Conservation (phyloP, 1,140 invertebrate genomes). For the Megalonaias nervosa region DNA sequence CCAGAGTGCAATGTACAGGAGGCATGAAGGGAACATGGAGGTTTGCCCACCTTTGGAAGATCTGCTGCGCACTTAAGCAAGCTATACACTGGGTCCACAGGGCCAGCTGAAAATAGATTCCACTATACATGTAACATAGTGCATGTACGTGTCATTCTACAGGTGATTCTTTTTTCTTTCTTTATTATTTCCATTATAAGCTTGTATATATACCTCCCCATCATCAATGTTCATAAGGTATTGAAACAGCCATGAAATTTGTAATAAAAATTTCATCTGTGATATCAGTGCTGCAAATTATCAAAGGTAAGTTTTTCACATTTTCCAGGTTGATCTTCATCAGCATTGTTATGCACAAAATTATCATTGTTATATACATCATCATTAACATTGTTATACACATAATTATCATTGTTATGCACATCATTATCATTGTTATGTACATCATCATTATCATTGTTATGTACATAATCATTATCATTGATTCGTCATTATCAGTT, state of each 20-base stretch:
- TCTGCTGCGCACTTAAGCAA: slow-evolving; percentile 69
- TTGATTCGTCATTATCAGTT: neutral
- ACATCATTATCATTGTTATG: neutral
- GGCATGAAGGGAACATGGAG: slow-evolving; percentile 39
- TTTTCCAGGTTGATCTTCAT: too few relatives aligned
- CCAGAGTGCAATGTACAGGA: slow-evolving; percentile 44
- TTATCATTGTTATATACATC: neutral
- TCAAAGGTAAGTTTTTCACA: too few relatives aligned
- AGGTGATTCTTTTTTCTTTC: too few relatives aligned
- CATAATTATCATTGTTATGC: neutral
- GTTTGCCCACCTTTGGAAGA: slow-evolving; percentile 53
- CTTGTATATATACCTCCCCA: too few relatives aligned
- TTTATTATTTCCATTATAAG: too few relatives aligned
- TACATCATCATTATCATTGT: slow-evolving; percentile 1
- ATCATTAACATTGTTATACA: too few relatives aligned
- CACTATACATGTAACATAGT: too few relatives aligned
- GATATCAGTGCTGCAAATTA: neutral
- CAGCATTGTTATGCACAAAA: too few relatives aligned
- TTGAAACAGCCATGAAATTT: neutral
- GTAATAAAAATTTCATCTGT: neutral
- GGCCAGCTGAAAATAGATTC: slow-evolving; percentile 47
- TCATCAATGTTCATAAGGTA: neutral
- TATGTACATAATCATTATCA: slow-evolving; percentile 4
- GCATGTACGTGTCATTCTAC: too few relatives aligned
- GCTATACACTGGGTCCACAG: slow-evolving; percentile 70